Evolutionary conservation across 2,888 invertebrate species (phyloP).

Genomic region (Chirona hameri): DNA sequence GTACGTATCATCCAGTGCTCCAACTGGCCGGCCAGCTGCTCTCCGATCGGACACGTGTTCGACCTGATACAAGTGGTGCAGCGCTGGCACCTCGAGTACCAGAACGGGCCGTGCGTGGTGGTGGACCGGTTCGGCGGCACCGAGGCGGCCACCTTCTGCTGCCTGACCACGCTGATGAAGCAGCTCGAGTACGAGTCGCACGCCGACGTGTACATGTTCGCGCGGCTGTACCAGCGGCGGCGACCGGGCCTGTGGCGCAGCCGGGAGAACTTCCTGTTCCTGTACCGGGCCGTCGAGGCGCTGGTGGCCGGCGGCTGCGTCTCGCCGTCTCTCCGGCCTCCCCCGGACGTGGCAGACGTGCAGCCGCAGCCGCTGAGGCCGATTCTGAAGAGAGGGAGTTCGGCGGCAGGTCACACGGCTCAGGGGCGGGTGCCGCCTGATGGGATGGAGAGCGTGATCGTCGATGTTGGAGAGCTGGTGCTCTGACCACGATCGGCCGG

Average conservation of each 20-base stretch:
- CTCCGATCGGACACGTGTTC: conserved; percentile 60
- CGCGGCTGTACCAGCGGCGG: conserved; percentile 77
- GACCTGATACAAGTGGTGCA: conserved; percentile 78
- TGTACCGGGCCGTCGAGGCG: conserved; percentile 62
- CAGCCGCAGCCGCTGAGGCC: background rate
- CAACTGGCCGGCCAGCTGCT: conserved; percentile 74
- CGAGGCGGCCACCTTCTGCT: conserved; percentile 85
- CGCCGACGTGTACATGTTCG: conserved; percentile 82
- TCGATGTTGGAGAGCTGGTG: background rate
- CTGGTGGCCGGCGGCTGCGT: conserved; percentile 42
- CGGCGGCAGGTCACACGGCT: background rate
- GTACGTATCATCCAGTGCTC: conserved; percentile 83
- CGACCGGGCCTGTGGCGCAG: conserved; percentile 72
- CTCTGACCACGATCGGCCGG: background rate
- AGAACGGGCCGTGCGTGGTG: conserved; percentile 87
- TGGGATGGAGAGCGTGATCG: background rate
- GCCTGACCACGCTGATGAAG: conserved; percentile 69
- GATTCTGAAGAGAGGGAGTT: background rate
- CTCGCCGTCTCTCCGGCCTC: background rate
- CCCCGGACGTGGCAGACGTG: background rate
- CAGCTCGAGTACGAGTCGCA: conserved; percentile 72
- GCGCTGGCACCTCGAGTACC: conserved; percentile 77
- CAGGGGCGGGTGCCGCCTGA: background rate
- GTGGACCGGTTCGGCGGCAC: conserved; percentile 91
- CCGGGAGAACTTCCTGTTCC: conserved; percentile 66